Conservation (phyloP, 2,888 invertebrate species). For the Exocentrus adspersus region DNA sequence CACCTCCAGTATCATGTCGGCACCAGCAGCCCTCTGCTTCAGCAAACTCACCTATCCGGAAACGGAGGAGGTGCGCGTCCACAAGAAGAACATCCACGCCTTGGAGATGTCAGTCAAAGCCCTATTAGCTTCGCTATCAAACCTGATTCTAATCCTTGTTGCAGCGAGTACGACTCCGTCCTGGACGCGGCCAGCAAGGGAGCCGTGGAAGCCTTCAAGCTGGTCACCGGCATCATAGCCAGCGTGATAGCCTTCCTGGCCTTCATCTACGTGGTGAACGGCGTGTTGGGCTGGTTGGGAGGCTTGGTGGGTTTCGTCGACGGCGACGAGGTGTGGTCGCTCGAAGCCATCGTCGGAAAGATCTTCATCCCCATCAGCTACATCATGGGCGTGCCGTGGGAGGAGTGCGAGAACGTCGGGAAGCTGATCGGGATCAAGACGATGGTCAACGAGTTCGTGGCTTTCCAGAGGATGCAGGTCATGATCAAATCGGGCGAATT, state of each 20-base stretch:
- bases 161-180: conserved; percentile 82
- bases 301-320: conserved; percentile 67
- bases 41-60: conserved; percentile 94
- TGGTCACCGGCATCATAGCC: conserved; percentile 88
- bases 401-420: conserved; percentile 81
- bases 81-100: conserved; percentile 78
- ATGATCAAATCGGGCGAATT: conserved; percentile 57
- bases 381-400: conserved; percentile 84
- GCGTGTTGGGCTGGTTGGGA: conserved; percentile 83
- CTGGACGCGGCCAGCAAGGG: conserved; percentile 94
- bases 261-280: conserved; percentile 86
- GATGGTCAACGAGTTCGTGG: conserved; percentile 92
- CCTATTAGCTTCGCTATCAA: no score
- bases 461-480: conserved; percentile 80
- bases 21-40: conserved; percentile 90
- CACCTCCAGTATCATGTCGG: conserved; percentile 95
- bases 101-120: conserved; percentile 64
- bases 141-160: no score
- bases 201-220: conserved; percentile 80
- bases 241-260: conserved; percentile 94
- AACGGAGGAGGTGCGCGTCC: conserved; percentile 81
- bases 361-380: conserved; percentile 91
- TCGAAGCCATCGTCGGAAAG: conserved; percentile 86
- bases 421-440: conserved; percentile 89
- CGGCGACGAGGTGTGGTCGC: conserved; percentile 65